Evolutionary conservation across 2,888 invertebrate genomes (phyloP).

Genomic region (Stenodema calcarata): DNA sequence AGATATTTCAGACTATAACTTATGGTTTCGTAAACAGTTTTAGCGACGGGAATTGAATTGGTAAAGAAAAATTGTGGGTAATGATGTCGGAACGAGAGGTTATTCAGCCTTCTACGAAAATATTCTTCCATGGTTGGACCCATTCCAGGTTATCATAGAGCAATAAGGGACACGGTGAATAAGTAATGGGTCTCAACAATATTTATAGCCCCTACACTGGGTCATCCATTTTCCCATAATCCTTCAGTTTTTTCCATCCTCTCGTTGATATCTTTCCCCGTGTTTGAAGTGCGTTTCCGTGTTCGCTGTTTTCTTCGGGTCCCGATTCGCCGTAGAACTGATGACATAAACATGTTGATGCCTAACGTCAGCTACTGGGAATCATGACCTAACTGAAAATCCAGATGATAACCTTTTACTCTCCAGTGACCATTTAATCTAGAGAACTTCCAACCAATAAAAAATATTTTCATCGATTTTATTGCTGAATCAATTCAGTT

Average conservation of each 20-base stretch:
- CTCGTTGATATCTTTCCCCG: neutral
- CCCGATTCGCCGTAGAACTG: no score
- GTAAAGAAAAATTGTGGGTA: neutral
- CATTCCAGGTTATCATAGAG: conserved; percentile 35
- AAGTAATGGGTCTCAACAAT: conserved; percentile 39
- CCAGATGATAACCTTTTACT: no score
- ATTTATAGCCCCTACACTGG: conserved; percentile 39
- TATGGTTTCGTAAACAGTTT: neutral
- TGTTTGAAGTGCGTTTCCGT: neutral
- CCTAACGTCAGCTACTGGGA: no score
- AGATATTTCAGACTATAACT: neutral
- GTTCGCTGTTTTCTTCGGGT: neutral
- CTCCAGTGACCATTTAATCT: no score
- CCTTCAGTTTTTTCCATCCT: neutral
- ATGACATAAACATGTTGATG: no score
- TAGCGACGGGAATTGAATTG: neutral
- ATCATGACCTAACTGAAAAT: no score
- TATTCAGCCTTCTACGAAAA: neutral
- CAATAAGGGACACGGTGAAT: conserved; percentile 48
- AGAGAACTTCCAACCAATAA: no score
- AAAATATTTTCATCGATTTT: no score
- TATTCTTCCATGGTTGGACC: neutral
- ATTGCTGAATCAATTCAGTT: no score
- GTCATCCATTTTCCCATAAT: conserved; percentile 33
- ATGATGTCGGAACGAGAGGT: neutral